Conservation (phyloP, 2,797 vertebrate genomes). For the Ispidina lecontei region DNA sequence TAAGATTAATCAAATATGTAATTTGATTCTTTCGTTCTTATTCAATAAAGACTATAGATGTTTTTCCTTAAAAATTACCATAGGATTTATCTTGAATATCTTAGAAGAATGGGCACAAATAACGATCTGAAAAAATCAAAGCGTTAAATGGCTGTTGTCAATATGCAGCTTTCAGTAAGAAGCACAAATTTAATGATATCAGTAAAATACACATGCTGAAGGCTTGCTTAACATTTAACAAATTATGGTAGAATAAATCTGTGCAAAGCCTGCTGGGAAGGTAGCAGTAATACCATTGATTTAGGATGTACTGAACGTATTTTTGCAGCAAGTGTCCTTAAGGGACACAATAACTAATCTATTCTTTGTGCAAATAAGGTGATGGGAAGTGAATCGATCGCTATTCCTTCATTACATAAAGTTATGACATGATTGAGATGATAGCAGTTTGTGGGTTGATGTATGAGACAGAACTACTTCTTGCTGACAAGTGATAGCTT, state of each 20-base stretch:
- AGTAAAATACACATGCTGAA: background rate
- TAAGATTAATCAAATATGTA: background rate
- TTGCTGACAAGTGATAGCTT: background rate
- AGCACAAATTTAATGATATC: background rate
- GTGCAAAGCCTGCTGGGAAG: background rate
- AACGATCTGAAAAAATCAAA: constrained; percentile 16
- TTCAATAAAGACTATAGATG: background rate
- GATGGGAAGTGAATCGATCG: background rate
- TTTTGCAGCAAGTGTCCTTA: background rate
- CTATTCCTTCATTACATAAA: background rate
- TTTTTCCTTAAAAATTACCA: background rate
- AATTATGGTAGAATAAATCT: background rate
- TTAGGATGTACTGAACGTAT: background rate
- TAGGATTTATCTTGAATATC: background rate
- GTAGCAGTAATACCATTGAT: background rate
- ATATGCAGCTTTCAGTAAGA: background rate
- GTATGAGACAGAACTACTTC: background rate
- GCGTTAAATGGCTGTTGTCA: constrained; percentile 4
- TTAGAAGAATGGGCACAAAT: background rate
- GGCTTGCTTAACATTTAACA: background rate
- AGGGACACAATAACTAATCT: background rate
- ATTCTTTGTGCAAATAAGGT: background rate
- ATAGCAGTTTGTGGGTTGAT: background rate
- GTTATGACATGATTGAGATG: background rate
- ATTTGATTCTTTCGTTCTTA: background rate